Base-by-base conservation (phyloP, 2,888 invertebrate species). In the Drosophila seclusa region DNA sequence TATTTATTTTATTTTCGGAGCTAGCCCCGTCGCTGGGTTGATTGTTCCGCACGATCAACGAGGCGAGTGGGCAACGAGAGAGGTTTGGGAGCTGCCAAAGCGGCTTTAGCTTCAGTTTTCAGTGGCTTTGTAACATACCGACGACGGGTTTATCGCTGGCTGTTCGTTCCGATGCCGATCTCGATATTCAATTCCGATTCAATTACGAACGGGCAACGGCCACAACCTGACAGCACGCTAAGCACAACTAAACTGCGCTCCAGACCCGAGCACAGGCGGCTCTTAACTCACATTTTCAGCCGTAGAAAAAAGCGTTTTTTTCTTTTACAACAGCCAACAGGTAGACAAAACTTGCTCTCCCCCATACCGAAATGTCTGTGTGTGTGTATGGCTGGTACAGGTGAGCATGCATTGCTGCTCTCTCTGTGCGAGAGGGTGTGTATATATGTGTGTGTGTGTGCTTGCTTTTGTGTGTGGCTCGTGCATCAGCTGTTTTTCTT, bases 171-270 rank as follows among this genome's bases (percentile, higher is more conserved):
- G 78, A 78, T 70, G 50, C 68, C 85, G 54, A 81, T 65, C 53
- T 29, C 67, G 68, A 69, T 65, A 36, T 55, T 36, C 64, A 73
- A 73, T 64, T 55, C n/a, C 59, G 68, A 67, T 65, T 63, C 63
- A 4, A 45, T 45, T 55, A 7, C 79, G 80, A 59, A 55, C 50
- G 58, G 57, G 16, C 36, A 49, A 40, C 66, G 71, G 61, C 66
- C 61, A 64, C 91, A 87, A 91, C 92, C 83, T 74, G 80, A 80
- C 82, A 80, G 86, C 82, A 88, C 83, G 85, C 80, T 77, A 78
- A 87, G 76, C 90, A 82, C 83, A 83, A 81, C 82, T 76, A 87
- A 91, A 91, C 91, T 91, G 89, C 73, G 91, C 91, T 91, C 89
- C 74, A 82, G 77, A 70, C 62, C 77, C 73, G 65, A 74, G 58